Conservation (phyloP, 2,113 vertebrate species). For the Pseudopipra pipra region DNA sequence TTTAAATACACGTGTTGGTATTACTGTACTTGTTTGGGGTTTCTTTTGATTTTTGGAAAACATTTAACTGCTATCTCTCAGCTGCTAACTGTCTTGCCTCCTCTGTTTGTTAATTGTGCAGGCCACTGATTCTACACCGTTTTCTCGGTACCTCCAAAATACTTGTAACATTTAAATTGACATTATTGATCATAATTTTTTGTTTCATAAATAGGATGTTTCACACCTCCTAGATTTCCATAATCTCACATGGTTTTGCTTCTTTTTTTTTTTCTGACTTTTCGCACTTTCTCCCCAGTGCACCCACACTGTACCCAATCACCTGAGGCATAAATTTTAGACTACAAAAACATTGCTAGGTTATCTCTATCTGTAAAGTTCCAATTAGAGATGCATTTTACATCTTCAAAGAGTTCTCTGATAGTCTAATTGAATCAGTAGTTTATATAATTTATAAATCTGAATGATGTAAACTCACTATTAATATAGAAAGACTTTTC, state of each 20-base stretch:
- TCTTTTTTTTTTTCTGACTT: background rate
- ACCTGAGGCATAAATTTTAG: background rate
- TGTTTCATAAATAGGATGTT: background rate
- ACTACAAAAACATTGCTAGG: background rate
- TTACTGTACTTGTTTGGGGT: background rate
- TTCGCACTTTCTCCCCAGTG: background rate
- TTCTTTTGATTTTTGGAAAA: background rate
- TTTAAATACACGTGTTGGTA: background rate
- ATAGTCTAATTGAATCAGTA: background rate
- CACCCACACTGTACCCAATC: background rate
- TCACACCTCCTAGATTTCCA: background rate
- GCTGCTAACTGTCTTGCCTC: background rate
- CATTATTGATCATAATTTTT: background rate
- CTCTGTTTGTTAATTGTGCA: background rate
- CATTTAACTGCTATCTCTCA: background rate
- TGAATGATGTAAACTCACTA: background rate
- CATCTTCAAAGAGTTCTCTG: background rate
- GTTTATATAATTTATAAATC: background rate
- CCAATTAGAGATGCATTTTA: background rate
- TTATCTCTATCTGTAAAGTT: background rate
- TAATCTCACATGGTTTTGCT: background rate
- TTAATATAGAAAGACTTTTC: background rate
- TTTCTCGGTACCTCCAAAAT: background rate
- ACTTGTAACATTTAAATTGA: background rate
- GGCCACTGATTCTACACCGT: background rate